A percentile compares a stretch with the other conserved stretches of the same genome.
Evolutionary conservation across 2,888 invertebrate species (phyloP).

Genomic region (Alviniconcha strummeri): DNA sequence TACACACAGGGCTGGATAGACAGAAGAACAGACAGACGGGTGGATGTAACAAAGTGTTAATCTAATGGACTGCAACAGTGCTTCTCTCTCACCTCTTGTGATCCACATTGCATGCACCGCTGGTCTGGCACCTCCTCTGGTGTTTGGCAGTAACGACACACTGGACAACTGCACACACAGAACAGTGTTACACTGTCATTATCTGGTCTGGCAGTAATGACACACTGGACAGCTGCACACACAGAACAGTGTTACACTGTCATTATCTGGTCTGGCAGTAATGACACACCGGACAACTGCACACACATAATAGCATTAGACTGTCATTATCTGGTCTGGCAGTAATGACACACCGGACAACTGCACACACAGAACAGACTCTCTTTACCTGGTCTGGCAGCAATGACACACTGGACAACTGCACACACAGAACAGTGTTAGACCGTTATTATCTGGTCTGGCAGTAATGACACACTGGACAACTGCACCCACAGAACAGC

Average conservation of each 20-base stretch:
- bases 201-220: constrained; percentile 85
- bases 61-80: too few species aligned
- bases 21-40: too few species aligned
- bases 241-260: neutral
- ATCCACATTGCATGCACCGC: constrained; percentile 82
- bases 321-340: constrained; percentile 78
- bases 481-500: too few species aligned
- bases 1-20: too few species aligned
- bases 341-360: constrained; percentile 96
- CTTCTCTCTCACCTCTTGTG: constrained; percentile 67
- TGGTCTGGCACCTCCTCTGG: constrained; percentile 85
- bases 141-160: constrained; percentile 92
- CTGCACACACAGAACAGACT: constrained; percentile 74
- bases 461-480: too few species aligned
- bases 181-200: neutral
- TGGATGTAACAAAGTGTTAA: too few species aligned
- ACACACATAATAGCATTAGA: neutral
- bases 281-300: constrained; percentile 97
- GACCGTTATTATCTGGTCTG: neutral
- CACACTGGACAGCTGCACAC: constrained; percentile 93
- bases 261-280: constrained; percentile 81
- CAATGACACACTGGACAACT: too few species aligned
- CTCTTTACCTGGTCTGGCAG: too few species aligned
- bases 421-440: neutral
- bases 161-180: constrained; percentile 86